phyloP scores from a whole-genome alignment of 2,113 vertebrate species.

The Tragelaphus buxtoni region DNA sequence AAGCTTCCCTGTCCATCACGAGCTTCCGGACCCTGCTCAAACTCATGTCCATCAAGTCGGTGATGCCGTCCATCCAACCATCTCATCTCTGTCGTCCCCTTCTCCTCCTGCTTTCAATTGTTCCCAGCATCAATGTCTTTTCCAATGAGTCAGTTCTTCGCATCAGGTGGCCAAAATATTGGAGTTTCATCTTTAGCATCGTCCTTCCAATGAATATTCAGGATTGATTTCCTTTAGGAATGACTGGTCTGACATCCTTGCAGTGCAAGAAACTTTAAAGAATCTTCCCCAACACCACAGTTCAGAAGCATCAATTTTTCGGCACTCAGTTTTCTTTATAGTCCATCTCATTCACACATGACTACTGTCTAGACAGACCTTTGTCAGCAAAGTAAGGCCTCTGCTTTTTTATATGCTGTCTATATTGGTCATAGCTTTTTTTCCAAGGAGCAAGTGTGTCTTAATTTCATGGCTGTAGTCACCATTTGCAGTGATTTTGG shows the following conservation, averaged over 20 bases:
- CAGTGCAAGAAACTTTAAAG: not conserved
- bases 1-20: not conserved
- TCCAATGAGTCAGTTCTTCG: not conserved
- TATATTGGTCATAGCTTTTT: not conserved
- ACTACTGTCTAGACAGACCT: not conserved
- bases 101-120: not conserved
- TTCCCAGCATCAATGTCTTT: not conserved
- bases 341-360: not conserved
- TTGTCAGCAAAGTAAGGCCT: not conserved
- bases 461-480: not conserved
- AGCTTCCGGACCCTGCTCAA: rapidly evolving
- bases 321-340: not conserved
- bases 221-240: not conserved
- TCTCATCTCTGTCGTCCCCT: not conserved
- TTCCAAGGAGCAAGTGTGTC: not conserved
- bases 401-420: not conserved
- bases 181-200: not conserved
- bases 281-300: not conserved
- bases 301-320: not conserved
- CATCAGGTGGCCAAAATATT: not conserved
- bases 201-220: not conserved
- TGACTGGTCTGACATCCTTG: not conserved
- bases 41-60: not conserved
- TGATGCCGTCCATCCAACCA: not conserved
- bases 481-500: not conserved